Percentiles rank a stretch among this genome's conserved stretches.
Conservation (phyloP, 2,797 vertebrate genomes). For the Cichlasoma orientale region DNA sequence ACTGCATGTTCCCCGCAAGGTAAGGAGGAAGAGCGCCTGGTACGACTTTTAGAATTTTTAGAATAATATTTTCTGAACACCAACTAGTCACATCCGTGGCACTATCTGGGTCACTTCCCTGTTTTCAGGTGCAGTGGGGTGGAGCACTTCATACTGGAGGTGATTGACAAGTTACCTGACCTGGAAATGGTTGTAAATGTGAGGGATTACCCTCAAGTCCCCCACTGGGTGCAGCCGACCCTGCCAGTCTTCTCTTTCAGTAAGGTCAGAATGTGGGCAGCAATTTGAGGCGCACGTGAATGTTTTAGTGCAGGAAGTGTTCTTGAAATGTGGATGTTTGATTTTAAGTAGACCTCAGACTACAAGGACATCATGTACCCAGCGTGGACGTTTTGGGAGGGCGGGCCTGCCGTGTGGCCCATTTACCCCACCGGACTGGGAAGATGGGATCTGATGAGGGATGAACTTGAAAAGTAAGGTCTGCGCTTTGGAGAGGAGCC, state of each 20-base stretch:
- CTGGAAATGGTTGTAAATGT: conserved; percentile 96
- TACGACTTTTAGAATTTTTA: not conserved
- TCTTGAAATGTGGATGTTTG: not conserved
- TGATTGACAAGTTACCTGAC: conserved; percentile 88
- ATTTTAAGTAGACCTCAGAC: conserved; percentile 84
- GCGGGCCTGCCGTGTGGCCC: conserved; percentile 98
- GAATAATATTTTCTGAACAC: not conserved
- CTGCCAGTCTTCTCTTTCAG: conserved; percentile 96
- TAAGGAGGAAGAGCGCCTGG: conserved; percentile 53
- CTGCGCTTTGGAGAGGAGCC: not conserved
- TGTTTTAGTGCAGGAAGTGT: not conserved
- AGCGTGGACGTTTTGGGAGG: conserved; percentile 99
- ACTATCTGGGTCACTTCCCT: not conserved
- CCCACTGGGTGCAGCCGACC: conserved; percentile 87
- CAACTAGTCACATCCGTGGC: no score
- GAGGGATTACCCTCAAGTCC: conserved; percentile 97
- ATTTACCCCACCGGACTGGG: conserved; percentile 97
- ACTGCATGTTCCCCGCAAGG: conserved; percentile 98
- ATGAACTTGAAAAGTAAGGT: conserved; percentile 87
- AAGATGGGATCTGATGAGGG: conserved; percentile 97
- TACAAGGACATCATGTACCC: conserved; percentile 98
- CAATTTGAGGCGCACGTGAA: not conserved
- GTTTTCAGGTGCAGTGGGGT: conserved; percentile 91
- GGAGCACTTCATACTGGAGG: conserved; percentile 92
- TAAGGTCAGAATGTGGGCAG: conserved; percentile 83